Base-by-base conservation (phyloP, 2,888 invertebrate genomes). In the Adineta ricciae region DNA sequence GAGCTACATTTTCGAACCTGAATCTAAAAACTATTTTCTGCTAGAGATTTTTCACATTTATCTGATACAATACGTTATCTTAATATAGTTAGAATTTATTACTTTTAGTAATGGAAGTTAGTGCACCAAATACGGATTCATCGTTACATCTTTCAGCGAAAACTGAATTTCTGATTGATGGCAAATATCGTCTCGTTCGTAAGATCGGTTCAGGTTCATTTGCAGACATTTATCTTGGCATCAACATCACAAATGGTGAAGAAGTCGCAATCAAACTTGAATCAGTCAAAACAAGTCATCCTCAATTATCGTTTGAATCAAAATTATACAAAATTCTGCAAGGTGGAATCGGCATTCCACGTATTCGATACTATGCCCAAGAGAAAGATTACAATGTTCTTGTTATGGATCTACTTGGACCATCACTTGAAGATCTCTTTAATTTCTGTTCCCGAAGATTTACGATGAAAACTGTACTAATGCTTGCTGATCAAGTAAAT, bases 371-470 rank as follows among this genome's bases (percentile, higher is more conserved):
- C 94, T 97, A 94, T 92, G 97, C 97, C 88, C 94, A 94, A 92
- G 98, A 99, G 92, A 94, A 94, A 89, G 97, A 97, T 88, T 97
- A 96, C 93, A 98, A 98, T 92, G 96, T 98, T 87, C 93, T 99
- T 89, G 98, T 99, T 88, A 98, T 99, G 98, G n/a, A n/a, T n/a
- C n/a, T n/a, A n/a, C n/a, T n/a, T n/a, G n/a, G n/a, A n/a, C n/a
- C n/a, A n/a, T n/a, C n/a, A n/a, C n/a, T n/a, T n/a, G n/a, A n/a
- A n/a, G n/a, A n/a, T n/a, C n/a, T n/a, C n/a, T n/a, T n/a, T n/a
- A n/a, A n/a, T n/a, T n/a, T n/a, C n/a, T n/a, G n/a, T n/a, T n/a
- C n/a, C n/a, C n/a, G n/a, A n/a, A n/a, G n/a, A n/a, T n/a, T n/a
- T n/a, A n/a, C n/a, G n/a, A n/a, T n/a, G n/a, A n/a, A n/a, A n/a